Evolutionary conservation across 2,797 vertebrate species (phyloP), one percentile per base, ranked within the genome.

Genomic region (Melanotaenia parkinsoni): DNA sequence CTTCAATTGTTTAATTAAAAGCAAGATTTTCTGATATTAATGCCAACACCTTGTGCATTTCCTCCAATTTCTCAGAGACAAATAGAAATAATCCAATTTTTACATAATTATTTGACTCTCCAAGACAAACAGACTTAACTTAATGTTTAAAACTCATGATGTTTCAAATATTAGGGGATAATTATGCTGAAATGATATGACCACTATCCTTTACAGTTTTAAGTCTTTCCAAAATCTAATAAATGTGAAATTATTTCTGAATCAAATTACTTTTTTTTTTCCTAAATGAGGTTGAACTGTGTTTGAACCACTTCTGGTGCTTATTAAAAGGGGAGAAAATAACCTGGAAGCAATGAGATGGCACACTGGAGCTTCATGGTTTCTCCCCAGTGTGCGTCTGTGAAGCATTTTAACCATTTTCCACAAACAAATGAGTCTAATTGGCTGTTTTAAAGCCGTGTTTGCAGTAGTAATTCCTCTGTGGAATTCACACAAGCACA

Each of bases 401-500:
- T 9, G 3, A 53, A 67, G n/a, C 37, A 63, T 76, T 74, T 80
- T 63, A n/a, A 32, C 20, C 9, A 12, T 47, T 74, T 80, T 83
- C 77, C 80, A 72, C 53, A 77, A 69, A 69, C 69, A 74, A 73
- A 72, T 61, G 61, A 50, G 16, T 59, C 30, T 20, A 26, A 40
- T 20, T 38, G 67, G 51, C 35, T 70, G 43, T 66, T 73, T 74
- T 56, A 66, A 4, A 22, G 7, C 5, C 1, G 1, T 57, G 62
- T 83, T 74, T 57, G 37, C 20, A 58, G 13, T 0, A 0, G 13
- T 12, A 28, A 60, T 0, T 61, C 35, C 11, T 40, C 3, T 26
- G 66, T 13, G 58, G 45, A 77, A 56, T 75, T 67, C 7, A 26
- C 40, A 65, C 11, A 2, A 28, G 26, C 58, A 57, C 22, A 64